phyloP scores from a whole-genome alignment of 2,888 invertebrate species.

The Oscheius myriophilus region DNA sequence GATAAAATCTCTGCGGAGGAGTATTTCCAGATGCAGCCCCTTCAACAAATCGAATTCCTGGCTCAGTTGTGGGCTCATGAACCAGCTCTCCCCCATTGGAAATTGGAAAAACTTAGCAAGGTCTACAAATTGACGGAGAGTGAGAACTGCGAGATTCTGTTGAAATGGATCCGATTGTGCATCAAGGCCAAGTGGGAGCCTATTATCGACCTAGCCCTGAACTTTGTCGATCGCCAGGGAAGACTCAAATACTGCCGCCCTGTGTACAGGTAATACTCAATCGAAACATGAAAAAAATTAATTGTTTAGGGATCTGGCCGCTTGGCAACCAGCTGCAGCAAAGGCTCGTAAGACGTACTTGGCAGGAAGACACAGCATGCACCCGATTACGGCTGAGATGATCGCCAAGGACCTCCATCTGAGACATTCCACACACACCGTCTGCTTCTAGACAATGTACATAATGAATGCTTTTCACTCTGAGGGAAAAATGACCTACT shows the following conservation, averaged over 20 bases:
- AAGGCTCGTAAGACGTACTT: constrained; percentile 52
- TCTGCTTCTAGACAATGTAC: constrained; percentile 46
- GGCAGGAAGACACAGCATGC: constrained; percentile 44
- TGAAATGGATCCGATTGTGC: constrained; percentile 82
- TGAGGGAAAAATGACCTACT: too few species aligned
- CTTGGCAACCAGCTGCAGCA: constrained; percentile 48
- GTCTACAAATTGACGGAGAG: constrained; percentile 78
- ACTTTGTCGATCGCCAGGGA: constrained; percentile 85
- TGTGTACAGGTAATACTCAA: constrained; percentile 76
- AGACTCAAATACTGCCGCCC: constrained; percentile 91
- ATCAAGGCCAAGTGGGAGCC: constrained; percentile 80
- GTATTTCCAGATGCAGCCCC: constrained; percentile 51
- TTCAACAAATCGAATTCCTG: constrained; percentile 58
- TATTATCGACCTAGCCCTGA: constrained; percentile 79
- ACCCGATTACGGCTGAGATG: constrained; percentile 62
- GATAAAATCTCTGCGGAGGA: constrained; percentile 37
- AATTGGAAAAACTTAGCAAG: constrained; percentile 77
- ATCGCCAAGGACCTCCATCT: constrained; percentile 59
- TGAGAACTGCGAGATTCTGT: constrained; percentile 83
- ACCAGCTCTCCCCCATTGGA: constrained; percentile 55
- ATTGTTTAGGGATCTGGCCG: constrained; percentile 47
- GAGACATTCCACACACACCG: constrained; percentile 55
- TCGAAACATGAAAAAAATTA: not conserved
- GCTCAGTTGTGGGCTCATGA: constrained; percentile 68
- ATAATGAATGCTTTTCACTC: not conserved